Base-by-base conservation (phyloP, 2,888 invertebrate genomes). In the Chrysolina americana region DNA sequence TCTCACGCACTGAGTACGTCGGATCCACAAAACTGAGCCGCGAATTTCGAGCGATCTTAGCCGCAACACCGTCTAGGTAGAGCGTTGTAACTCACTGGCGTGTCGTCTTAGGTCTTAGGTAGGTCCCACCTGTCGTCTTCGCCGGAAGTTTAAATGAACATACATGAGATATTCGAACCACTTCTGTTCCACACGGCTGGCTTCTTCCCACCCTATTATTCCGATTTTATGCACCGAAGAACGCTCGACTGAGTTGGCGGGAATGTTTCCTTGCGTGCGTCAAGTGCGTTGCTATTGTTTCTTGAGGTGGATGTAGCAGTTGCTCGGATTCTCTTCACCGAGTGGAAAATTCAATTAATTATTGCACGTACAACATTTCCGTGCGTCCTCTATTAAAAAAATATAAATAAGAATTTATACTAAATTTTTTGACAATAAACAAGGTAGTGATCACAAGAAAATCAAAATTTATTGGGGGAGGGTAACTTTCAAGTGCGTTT, bases 151-250 rank as follows among this genome's bases (percentile, higher is more conserved):
- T 76, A 78, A 76, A 73, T 75, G 71, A 75, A 75, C 75, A 74
- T 77, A 76, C 78, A 74, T 76, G 74, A 79, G 79, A 78, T 78
- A 78, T 78, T 76, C 79, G 76, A 79, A 74, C 79, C 76, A 74
- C 78, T 79, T 78, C 73, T 76, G 79, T 79, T 79, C 78, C 79
- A 74, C 79, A 72, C 72, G 71, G 76, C 74, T 78, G 79, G 65
- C 48, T 70, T 73, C 72, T 79, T 79, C 79, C 79, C 79, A 79
- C 79, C 79, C 79, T 76, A 78, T 79, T 78, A 79, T 79, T 76
- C 70, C 71, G 68, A 79, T 78, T 70, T 71, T 71, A 75, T 75
- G 71, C 68, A 65, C 73, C 56, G 47, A 63, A 44, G 41, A 70
- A 75, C 74, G 78, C 76, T 76, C 74, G 71, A 71, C 64, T 76